These are phyloP conservation scores for Andrena minutula DNA, from an alignment of 2,888 invertebrate genomes.

Conservation along the genomic window DNA sequence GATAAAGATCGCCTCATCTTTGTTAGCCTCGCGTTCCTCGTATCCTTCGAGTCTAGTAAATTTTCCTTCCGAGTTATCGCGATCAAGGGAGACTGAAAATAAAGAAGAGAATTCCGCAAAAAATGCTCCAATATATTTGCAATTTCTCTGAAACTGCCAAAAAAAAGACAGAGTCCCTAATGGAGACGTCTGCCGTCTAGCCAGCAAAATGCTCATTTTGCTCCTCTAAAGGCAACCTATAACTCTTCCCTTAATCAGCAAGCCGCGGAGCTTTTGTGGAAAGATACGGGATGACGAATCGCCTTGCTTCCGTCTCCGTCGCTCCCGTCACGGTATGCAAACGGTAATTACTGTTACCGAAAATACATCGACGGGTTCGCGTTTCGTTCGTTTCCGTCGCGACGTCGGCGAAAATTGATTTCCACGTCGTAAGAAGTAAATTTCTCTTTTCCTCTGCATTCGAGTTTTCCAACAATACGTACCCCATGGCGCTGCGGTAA, in stretches of 20 bases:
- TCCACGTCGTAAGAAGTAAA: conserved; percentile 23
- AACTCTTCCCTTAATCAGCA: conserved; percentile 28
- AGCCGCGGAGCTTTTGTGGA: not conserved
- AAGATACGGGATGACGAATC: conserved; percentile 43
- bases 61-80: not conserved
- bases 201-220: not conserved
- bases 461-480: conserved; percentile 37
- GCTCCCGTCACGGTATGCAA: conserved; percentile 39
- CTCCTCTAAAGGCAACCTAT: not conserved
- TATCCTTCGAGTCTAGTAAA: not conserved
- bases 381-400: not conserved
- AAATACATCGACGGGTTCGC: conserved; percentile 26
- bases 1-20: conserved; percentile 13
- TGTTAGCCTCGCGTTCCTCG: conserved; percentile 26
- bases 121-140: not conserved
- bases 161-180: not conserved
- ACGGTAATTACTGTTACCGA: conserved; percentile 50
- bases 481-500: conserved; percentile 95
- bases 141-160: not conserved
- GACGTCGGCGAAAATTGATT: conserved; percentile 22
- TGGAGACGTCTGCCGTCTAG: not conserved
- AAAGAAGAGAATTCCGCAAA: not conserved
- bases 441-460: not conserved
- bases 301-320: conserved; percentile 34
- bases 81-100: not conserved